These are phyloP conservation scores for Gavialis gangeticus DNA, from an alignment of 2,113 vertebrate genomes.

Conservation along the genomic window DNA sequence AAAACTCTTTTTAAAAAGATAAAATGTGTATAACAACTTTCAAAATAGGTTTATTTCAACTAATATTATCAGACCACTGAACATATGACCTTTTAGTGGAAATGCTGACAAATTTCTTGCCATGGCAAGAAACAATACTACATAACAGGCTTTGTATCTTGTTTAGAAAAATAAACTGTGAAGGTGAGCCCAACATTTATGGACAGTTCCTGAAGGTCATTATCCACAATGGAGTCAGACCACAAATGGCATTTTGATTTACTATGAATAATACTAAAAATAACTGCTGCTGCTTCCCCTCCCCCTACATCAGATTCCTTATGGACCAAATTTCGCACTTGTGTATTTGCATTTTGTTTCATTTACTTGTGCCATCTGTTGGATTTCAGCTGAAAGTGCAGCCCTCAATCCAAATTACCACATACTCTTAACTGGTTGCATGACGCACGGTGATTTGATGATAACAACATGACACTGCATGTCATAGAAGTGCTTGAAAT, in stretches of 20 bases:
- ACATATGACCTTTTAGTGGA: constrained; percentile 40
- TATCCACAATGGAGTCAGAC: background rate
- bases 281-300: background rate
- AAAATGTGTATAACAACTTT: constrained; percentile 61
- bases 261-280: constrained; percentile 19
- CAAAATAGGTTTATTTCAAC: constrained; percentile 51
- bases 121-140: constrained; percentile 44
- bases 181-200: constrained; percentile 61
- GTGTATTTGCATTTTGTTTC: background rate
- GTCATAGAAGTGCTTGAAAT: background rate
- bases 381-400: background rate
- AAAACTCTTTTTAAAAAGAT: constrained; percentile 43
- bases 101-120: constrained; percentile 53
- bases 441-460: rapidly evolving
- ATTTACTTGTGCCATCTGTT: background rate
- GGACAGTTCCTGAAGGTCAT: constrained; percentile 4
- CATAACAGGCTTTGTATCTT: constrained; percentile 42
- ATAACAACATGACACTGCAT: background rate
- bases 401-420: background rate
- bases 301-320: background rate
- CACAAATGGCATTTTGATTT: constrained; percentile 11
- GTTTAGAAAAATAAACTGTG: constrained; percentile 55
- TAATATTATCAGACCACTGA: constrained; percentile 50
- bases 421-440: rapidly evolving
- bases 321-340: background rate